Base-by-base conservation (phyloP, 2,888 invertebrate genomes). In the Stenurella melanura region DNA sequence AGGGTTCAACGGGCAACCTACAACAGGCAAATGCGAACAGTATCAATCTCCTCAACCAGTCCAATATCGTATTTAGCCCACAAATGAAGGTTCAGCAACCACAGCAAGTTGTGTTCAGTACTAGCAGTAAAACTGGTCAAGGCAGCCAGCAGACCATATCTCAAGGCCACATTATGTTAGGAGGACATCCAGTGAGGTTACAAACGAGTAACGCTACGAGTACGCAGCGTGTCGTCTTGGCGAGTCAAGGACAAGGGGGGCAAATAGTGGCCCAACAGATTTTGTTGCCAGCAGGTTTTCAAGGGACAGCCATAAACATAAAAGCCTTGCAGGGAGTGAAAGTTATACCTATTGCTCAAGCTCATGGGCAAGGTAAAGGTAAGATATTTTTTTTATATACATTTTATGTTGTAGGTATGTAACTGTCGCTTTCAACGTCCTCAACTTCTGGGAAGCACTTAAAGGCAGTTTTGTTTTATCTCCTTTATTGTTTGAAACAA, bases 271-370 rank as follows among this genome's bases (percentile, higher is more conserved):
- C 89, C 3, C 91, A 91, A 81, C 93, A 93, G 87, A 92, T 93
- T 79, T 88, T 93, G 74, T 87, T 93, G 73, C 93, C 93, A n/a
- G 91, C 92, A 10, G 92, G 91, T 50, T 92, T 93, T 85, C 92
- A 92, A 87, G 92, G 92, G 21, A 91, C 91, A 3, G 90, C 92
- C 30, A 90, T 93, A 74, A 93, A 93, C 86, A 90, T 93, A 18
- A 93, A 93, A 86, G 91, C 92, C 11, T 86, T 93, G 77, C 92
- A 93, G 87, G 92, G 92, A 11, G 90, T 93, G 74, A 93, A 93
- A 87, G 92, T 93, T 73, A 92, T 93, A 78, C 92, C 92, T 0
- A 87, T 92, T 74, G 89, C 90, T 21, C 90, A 90, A 82, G 88
- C 90, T 73, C 89, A 89, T 78, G 83, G 83, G n/a, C 88, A 90